Base-by-base conservation (phyloP, 2,888 invertebrate genomes). In the Dryobota labecula region DNA sequence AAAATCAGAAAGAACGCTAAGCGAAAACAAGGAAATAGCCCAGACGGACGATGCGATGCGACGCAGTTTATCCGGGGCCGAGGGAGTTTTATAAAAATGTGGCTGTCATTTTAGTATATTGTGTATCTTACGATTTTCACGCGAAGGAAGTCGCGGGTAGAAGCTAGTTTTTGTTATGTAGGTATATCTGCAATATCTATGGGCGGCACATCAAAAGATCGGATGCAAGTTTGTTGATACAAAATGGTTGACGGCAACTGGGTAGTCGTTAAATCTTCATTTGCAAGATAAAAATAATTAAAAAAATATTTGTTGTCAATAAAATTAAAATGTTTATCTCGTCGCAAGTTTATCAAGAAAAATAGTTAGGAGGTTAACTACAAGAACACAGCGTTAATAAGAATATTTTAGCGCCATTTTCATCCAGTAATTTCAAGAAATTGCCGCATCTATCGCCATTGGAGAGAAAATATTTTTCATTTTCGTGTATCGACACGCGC, bases 401-500 rank as follows among this genome's bases (percentile, higher is more conserved):
- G 18, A 65, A 47, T 47, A 51, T 47, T 58, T 57, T 13, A 47
- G n/a, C 41, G 9, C 15, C 15, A 43, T 79, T 67, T 65, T 27
- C 4, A 13, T 8, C 7, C n/a, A 24, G 43, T 3, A 24, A 47
- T 33, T 77, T 58, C 11, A 76, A 0, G 13, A 71, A 41, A 51
- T 41, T 45, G 45, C n/a, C 33, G 1, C 7, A 51, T 58, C 8
- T 62, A 30, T 30, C 2, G 47, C 13, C 20, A 27, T 47, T 58
- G n/a, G 76, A 5, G 57, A 24, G 47, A 54, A 80, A 24, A 49
- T 8, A 64, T 51, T 70, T 72, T 76, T 62, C 30, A 71, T 71
- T 74, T 30, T 70, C 13, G 18, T 69, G 65, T 73, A 79, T 82
- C 84, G 56, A 38, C 84, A 83, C 84, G 79, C 51, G 15, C 76